These are phyloP conservation scores for Anthopleura xanthogrammica DNA, from an alignment of 92 coral and sea anemone genomes.

Conservation along the genomic window DNA sequence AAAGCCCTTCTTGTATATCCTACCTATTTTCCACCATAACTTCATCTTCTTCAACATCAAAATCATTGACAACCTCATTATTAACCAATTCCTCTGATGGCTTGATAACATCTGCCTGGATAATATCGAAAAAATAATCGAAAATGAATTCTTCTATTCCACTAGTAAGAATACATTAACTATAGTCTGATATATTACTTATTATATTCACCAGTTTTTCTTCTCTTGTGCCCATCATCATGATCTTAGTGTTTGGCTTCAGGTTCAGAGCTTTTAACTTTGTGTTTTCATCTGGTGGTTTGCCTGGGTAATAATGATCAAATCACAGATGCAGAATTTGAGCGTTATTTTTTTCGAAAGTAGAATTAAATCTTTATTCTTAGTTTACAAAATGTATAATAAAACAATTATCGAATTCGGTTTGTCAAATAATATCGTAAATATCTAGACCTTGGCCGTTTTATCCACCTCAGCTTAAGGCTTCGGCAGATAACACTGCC, in stretches of 20 bases:
- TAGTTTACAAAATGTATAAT: too few species aligned
- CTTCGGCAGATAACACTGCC: too few species aligned
- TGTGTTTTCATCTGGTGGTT: slow-evolving; percentile 77
- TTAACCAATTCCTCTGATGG: slow-evolving; percentile 78
- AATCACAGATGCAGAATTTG: too few species aligned
- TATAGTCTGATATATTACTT: too few species aligned
- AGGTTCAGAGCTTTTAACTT: slow-evolving; percentile 69
- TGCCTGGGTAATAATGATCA: slow-evolving; percentile 46
- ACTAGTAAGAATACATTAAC: too few species aligned
- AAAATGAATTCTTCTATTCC: neutral
- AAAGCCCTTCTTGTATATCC: neutral
- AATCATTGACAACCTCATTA: slow-evolving; percentile 91
- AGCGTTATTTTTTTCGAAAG: too few species aligned
- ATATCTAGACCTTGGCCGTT: too few species aligned
- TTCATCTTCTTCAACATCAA: slow-evolving; percentile 97
- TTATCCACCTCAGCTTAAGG: too few species aligned
- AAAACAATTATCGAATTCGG: too few species aligned
- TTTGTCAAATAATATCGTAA: too few species aligned
- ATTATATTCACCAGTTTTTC: slow-evolving; percentile 70
- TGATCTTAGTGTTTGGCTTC: slow-evolving; percentile 82
- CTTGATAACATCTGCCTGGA: slow-evolving; percentile 85
- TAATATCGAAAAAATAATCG: neutral
- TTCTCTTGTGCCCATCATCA: slow-evolving; percentile 99
- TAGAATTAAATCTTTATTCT: too few species aligned
- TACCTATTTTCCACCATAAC: slow-evolving; percentile 93